Evolutionary conservation across 2,888 invertebrate genomes (phyloP).

Genomic region (Caradrina kadenii): DNA sequence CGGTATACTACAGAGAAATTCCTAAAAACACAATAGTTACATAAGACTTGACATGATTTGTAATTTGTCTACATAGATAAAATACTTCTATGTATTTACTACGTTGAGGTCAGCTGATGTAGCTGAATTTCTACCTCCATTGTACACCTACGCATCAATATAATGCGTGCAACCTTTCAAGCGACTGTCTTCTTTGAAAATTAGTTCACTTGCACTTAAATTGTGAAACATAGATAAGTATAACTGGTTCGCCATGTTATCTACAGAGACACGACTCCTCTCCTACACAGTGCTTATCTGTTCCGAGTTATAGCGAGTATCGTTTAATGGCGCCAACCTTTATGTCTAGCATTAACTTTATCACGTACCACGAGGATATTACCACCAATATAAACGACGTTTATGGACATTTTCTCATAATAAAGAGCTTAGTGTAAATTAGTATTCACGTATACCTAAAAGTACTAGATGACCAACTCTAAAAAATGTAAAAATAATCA

Average conservation of each 20-base stretch:
- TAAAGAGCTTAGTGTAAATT: conserved; percentile 8
- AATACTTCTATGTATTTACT: background rate
- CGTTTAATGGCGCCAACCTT: conserved; percentile 41
- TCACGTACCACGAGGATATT: conserved; percentile 19
- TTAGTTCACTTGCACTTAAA: background rate
- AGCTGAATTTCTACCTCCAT: background rate
- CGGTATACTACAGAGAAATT: background rate
- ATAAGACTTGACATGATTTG: background rate
- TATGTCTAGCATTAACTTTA: conserved; percentile 46
- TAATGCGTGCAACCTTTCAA: background rate
- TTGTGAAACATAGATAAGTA: conserved; percentile 11
- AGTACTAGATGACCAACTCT: background rate
- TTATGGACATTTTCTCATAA: conserved; percentile 20
- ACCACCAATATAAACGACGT: conserved; percentile 29
- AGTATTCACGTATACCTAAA: background rate
- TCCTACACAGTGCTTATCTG: conserved; percentile 30
- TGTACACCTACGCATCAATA: background rate
- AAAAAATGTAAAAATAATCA: too few relatives aligned
- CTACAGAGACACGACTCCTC: conserved; percentile 12
- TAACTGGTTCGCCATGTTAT: conserved; percentile 17
- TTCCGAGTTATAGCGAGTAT: conserved; percentile 11
- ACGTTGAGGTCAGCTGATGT: background rate
- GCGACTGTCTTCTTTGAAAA: background rate
- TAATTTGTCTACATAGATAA: background rate
- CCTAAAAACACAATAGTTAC: background rate